These are phyloP conservation scores for Coleophora flavipennella DNA, from an alignment of 2,888 invertebrate species.

Conservation along the genomic window DNA sequence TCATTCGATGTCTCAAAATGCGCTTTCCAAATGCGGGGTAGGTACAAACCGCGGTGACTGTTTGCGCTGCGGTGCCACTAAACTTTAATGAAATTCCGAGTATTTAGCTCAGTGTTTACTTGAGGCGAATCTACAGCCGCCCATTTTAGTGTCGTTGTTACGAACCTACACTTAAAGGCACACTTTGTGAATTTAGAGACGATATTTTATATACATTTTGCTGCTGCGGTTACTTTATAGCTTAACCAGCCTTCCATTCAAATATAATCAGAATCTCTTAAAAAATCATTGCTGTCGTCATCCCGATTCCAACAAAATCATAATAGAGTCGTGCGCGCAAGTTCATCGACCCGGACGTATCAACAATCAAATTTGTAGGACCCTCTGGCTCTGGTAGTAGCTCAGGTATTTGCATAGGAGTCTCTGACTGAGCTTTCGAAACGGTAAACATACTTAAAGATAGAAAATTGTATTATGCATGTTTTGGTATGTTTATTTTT, in stretches of 20 bases:
- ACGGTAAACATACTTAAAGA: slow-evolving; percentile 24
- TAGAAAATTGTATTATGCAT: slow-evolving; percentile 16
- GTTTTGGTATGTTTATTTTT: too few species aligned
- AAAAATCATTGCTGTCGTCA: slow-evolving; percentile 32
- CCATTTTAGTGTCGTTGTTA: too few species aligned
- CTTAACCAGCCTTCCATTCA: too few species aligned
- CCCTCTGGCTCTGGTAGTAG: slow-evolving; percentile 24
- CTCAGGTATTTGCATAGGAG: slow-evolving; percentile 46
- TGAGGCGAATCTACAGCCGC: too few species aligned
- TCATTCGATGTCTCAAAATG: slow-evolving; percentile 15
- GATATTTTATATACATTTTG: too few species aligned
- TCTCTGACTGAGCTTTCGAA: slow-evolving; percentile 23
- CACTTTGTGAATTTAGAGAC: too few species aligned
- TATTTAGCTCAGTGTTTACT: slow-evolving; percentile 21
- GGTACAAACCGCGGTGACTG: slow-evolving; percentile 17
- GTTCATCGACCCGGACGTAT: slow-evolving; percentile 61
- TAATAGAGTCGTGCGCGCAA: slow-evolving; percentile 53
- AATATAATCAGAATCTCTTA: too few species aligned
- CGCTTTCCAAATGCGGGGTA: slow-evolving; percentile 26
- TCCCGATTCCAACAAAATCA: slow-evolving; percentile 49
- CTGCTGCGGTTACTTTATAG: too few species aligned
- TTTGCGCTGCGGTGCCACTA: slow-evolving; percentile 26
- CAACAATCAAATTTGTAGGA: slow-evolving; percentile 53
- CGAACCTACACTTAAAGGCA: too few species aligned
- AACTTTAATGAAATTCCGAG: slow-evolving; percentile 34